Conservation (phyloP, 2,113 vertebrate species). For the Nyctibius bracteatus region DNA sequence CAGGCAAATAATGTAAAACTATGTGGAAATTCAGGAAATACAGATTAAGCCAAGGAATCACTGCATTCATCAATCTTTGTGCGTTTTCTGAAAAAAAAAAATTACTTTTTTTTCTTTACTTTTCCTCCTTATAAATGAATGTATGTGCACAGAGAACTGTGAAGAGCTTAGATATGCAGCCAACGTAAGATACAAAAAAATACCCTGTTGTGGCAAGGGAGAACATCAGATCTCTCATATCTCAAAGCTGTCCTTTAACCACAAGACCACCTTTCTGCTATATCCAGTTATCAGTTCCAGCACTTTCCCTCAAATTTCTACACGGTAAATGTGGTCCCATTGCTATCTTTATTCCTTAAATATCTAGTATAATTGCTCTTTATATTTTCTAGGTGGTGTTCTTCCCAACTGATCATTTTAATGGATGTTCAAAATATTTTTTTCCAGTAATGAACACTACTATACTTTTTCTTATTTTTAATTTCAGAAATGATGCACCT, state of each 20-base stretch:
- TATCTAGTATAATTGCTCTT: not conserved
- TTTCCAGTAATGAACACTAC: not conserved
- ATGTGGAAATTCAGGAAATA: not conserved
- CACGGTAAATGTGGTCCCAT: not conserved
- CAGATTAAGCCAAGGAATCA: not conserved
- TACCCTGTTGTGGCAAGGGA: not conserved
- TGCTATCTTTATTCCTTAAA: not conserved
- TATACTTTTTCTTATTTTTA: conserved; percentile 48
- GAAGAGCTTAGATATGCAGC: not conserved
- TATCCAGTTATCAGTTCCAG: not conserved
- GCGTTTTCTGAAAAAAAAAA: not conserved
- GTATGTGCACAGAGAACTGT: not conserved
- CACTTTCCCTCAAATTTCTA: not conserved
- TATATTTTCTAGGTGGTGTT: not conserved
- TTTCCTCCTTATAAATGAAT: not conserved
- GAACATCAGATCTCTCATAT: not conserved
- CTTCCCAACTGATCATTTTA: not conserved
- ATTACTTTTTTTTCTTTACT: not conserved
- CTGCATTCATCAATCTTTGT: not conserved
- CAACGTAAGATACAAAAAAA: not conserved
- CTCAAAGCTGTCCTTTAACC: not conserved
- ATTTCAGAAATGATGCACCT: conserved; percentile 6
- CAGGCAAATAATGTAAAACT: not conserved
- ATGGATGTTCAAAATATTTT: not conserved
- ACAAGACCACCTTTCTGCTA: not conserved